phyloP scores from a whole-genome alignment of 1,140 invertebrate species.

The Diprion similis region DNA sequence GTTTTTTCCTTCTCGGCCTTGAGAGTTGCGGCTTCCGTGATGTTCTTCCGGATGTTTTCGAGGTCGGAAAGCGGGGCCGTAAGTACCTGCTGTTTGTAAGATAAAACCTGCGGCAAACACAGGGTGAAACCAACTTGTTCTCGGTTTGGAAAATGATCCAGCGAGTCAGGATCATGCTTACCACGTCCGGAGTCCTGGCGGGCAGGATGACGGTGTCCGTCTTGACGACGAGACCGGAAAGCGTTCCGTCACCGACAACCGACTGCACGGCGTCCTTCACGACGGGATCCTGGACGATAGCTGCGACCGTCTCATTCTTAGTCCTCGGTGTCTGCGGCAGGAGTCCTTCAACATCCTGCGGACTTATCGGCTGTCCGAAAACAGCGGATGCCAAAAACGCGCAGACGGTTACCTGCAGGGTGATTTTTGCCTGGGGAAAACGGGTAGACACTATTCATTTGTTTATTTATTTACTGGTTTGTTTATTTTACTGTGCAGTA shows the following conservation, averaged over 20 bases:
- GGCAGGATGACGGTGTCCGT: slow-evolving; percentile 33
- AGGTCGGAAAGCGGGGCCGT: slow-evolving; percentile 36
- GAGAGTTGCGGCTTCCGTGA: slow-evolving; percentile 32
- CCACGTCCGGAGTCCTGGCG: slow-evolving; percentile 30
- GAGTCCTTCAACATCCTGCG: slow-evolving; percentile 27
- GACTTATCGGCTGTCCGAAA: slow-evolving; percentile 6
- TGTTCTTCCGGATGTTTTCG: slow-evolving; percentile 36
- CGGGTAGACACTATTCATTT: too few relatives aligned
- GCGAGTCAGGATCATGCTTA: not conserved
- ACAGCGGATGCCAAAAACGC: not conserved
- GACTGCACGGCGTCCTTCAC: slow-evolving; percentile 36
- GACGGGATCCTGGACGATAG: slow-evolving; percentile 35
- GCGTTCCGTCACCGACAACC: slow-evolving; percentile 30
- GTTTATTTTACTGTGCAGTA: too few relatives aligned
- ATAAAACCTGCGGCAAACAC: slow-evolving; percentile 38
- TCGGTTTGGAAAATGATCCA: not conserved
- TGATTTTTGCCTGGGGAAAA: not conserved
- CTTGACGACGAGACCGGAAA: slow-evolving; percentile 39
- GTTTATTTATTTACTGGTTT: too few relatives aligned
- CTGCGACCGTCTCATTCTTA: slow-evolving; percentile 34
- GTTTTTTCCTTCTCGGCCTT: slow-evolving; percentile 33
- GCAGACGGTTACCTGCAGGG: not conserved
- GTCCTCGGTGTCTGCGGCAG: slow-evolving; percentile 30
- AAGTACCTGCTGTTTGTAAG: slow-evolving; percentile 45
- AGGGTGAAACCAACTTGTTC: not conserved